Percentiles rank a stretch among this genome's conserved stretches.
Evolutionary conservation across 2,888 invertebrate genomes (phyloP).

Genomic region (Gandaritis pyraliata): DNA sequence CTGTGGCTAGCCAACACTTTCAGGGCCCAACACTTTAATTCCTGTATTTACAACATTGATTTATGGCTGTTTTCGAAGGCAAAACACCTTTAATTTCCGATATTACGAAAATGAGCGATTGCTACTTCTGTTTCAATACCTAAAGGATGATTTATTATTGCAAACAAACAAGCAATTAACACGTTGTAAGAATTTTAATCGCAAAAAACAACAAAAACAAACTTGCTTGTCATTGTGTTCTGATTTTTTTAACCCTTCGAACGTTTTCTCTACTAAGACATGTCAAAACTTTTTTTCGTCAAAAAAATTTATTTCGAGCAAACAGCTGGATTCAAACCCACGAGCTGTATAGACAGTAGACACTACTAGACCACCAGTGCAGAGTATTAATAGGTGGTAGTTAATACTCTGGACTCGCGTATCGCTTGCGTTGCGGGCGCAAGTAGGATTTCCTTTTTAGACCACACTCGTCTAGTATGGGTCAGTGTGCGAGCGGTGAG

Average conservation of each 20-base stretch:
- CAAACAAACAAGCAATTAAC: constrained; percentile 37
- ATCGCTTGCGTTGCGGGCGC: constrained; percentile 72
- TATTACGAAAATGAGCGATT: constrained; percentile 20
- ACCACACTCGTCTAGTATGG: constrained; percentile 59
- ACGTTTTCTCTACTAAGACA: too few relatives aligned
- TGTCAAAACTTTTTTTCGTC: too few relatives aligned
- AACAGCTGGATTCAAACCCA: too few relatives aligned
- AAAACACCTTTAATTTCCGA: constrained; percentile 36
- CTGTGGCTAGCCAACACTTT: constrained; percentile 8
- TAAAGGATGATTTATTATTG: constrained; percentile 35
- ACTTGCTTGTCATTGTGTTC: too few relatives aligned
- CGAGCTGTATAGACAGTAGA: too few relatives aligned
- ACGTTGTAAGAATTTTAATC: constrained; percentile 31
- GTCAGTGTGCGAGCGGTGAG: constrained; percentile 73
- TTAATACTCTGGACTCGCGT: constrained; percentile 65
- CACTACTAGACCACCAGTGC: too few relatives aligned
- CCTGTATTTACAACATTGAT: constrained; percentile 18
- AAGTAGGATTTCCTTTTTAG: constrained; percentile 85
- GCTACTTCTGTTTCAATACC: constrained; percentile 32
- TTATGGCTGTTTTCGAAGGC: constrained; percentile 33
- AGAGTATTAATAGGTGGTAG: constrained; percentile 54
- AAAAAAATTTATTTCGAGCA: too few relatives aligned
- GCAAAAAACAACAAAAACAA: constrained; percentile 13
- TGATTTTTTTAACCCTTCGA: too few relatives aligned
- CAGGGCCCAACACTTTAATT: constrained; percentile 5